A percentile compares a stretch with the other conserved stretches of the same genome.
phyloP scores from a whole-genome alignment of 2,888 invertebrate species.

The Leucophenga maculata region DNA sequence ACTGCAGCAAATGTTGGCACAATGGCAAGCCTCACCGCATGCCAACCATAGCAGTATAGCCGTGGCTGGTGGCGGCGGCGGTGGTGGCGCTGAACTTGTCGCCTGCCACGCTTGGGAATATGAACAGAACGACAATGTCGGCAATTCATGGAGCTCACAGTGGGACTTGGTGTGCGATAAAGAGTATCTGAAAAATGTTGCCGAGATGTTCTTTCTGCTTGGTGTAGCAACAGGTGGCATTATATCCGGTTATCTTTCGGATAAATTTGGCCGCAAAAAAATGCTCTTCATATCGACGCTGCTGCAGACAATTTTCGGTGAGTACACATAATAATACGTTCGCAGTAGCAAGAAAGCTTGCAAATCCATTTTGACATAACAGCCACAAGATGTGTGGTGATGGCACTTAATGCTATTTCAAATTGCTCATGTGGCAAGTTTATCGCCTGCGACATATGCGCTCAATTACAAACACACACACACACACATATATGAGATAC shows the following conservation, averaged over 20 bases:
- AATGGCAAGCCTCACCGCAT: not conserved
- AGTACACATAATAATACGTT: too few relatives aligned
- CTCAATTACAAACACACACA: not conserved
- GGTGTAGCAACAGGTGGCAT: conserved; percentile 86
- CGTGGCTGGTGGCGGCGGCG: conserved; percentile 49
- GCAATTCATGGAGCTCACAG: conserved; percentile 82
- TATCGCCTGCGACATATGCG: not conserved
- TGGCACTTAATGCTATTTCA: conserved; percentile 22
- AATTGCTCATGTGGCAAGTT: conserved; percentile 11
- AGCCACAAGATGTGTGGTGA: conserved; percentile 27
- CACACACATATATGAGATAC: conserved; percentile 9
- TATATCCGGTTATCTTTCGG: conserved; percentile 84
- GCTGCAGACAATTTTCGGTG: conserved; percentile 79
- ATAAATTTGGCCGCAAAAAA: conserved; percentile 85
- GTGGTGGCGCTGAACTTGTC: conserved; percentile 68
- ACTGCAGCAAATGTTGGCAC: conserved; percentile 29
- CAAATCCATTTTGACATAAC: conserved; percentile 20
- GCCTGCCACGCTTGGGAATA: conserved; percentile 78
- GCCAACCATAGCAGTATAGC: conserved; percentile 35
- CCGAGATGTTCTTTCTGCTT: conserved; percentile 84
- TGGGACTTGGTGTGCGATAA: conserved; percentile 85
- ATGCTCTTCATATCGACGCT: conserved; percentile 82
- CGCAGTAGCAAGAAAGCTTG: too few relatives aligned
- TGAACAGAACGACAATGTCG: conserved; percentile 73
- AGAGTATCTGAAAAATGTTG: conserved; percentile 79